These are phyloP conservation scores for Mesocricetus auratus DNA, from an alignment of 2,113 vertebrate genomes.

Conservation along the genomic window DNA sequence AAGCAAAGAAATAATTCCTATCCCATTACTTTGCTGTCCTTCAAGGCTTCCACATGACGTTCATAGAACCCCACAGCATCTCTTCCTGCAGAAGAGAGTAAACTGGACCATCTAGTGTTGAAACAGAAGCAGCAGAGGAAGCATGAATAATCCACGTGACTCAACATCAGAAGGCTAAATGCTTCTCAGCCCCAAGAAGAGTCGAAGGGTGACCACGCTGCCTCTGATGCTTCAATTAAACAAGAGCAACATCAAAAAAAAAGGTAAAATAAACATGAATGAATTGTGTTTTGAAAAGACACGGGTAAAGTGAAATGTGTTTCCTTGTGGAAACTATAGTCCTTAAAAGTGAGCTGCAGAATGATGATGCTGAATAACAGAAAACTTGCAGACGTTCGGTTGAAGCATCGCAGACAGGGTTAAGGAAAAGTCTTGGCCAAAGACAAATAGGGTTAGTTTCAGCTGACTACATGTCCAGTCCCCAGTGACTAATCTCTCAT, in stretches of 20 bases:
- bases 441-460: conserved; percentile 25
- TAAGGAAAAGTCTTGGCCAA: conserved; percentile 1
- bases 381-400: neutral
- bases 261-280: neutral
- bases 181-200: neutral
- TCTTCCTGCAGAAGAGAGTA: neutral
- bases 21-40: neutral
- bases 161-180: neutral
- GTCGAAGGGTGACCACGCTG: no score
- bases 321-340: neutral
- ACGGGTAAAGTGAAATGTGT: neutral
- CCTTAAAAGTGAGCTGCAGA: neutral
- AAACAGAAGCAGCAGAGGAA: neutral
- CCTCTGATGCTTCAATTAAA: neutral
- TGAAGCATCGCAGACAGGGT: neutral
- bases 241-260: neutral
- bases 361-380: neutral
- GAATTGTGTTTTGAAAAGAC: neutral
- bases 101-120: no score
- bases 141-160: neutral
- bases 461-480: neutral
- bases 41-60: neutral
- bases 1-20: neutral
- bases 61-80: no score
- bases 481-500: neutral